These are phyloP conservation scores for Avahi laniger DNA, from an alignment of 2,797 vertebrate species.

Conservation along the genomic window DNA sequence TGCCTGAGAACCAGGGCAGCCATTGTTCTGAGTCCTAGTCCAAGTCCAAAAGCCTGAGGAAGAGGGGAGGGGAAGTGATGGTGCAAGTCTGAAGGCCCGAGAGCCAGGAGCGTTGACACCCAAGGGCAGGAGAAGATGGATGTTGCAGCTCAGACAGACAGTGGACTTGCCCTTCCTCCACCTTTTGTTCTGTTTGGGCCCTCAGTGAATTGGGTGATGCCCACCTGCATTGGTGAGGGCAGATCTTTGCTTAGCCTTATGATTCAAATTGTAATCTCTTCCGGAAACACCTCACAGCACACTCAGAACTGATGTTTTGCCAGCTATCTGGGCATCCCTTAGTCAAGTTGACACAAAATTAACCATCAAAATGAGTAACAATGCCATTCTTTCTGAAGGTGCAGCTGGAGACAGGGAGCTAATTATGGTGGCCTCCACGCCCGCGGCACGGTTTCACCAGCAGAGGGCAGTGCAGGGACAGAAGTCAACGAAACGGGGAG, in stretches of 20 bases:
- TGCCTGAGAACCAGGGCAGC: background rate
- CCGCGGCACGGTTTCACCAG: background rate
- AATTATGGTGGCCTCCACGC: rapidly evolving
- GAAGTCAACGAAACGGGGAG: background rate
- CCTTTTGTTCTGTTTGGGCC: background rate
- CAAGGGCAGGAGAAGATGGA: background rate
- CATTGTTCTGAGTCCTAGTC: background rate
- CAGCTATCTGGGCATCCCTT: background rate
- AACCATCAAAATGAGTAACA: background rate
- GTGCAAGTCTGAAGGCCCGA: background rate
- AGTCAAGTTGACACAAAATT: background rate
- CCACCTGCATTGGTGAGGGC: background rate
- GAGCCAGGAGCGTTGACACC: background rate
- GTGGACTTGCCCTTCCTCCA: background rate
- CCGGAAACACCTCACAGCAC: background rate
- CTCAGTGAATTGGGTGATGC: background rate
- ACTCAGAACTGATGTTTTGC: background rate
- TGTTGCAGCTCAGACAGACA: background rate
- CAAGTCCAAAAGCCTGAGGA: background rate
- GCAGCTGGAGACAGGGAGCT: background rate
- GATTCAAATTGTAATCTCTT: background rate
- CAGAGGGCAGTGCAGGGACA: background rate
- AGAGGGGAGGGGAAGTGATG: background rate
- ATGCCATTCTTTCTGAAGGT: background rate
- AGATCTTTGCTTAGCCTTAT: background rate